Conservation (phyloP, 2,113 vertebrate species). For the Lipophrys pholis region DNA sequence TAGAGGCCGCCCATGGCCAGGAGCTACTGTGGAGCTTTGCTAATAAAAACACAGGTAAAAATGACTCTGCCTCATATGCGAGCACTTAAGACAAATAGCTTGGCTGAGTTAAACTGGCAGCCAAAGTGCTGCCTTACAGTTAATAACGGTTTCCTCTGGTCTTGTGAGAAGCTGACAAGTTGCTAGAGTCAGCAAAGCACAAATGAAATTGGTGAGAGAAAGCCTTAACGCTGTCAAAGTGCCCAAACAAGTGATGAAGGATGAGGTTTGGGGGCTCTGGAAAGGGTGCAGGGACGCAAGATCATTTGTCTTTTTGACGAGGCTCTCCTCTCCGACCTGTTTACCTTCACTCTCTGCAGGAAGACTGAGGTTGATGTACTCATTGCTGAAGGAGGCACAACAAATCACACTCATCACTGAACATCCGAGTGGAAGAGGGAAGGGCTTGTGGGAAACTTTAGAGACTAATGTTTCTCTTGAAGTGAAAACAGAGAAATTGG, state of each 20-base stretch:
- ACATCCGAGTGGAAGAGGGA: slow-evolving; percentile 5
- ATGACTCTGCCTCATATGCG: slow-evolving; percentile 55
- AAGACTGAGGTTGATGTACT: slow-evolving; percentile 34
- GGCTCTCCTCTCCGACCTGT: slow-evolving; percentile 31
- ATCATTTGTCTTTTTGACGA: slow-evolving; percentile 68
- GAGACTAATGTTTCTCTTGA: background rate
- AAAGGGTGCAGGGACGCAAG: slow-evolving; percentile 30
- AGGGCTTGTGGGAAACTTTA: background rate
- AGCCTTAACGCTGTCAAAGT: slow-evolving; percentile 30
- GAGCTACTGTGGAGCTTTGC: slow-evolving; percentile 48
- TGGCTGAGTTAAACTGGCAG: slow-evolving; percentile 56
- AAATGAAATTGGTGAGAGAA: slow-evolving; percentile 44
- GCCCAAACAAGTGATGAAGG: slow-evolving; percentile 44
- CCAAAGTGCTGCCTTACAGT: slow-evolving; percentile 41
- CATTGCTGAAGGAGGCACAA: slow-evolving; percentile 50
- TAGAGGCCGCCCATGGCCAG: slow-evolving; percentile 46
- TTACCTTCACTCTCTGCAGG: slow-evolving; percentile 44
- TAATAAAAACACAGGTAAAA: slow-evolving; percentile 58
- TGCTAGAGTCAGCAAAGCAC: slow-evolving; percentile 60
- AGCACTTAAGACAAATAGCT: slow-evolving; percentile 65
- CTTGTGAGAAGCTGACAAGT: slow-evolving; percentile 51
- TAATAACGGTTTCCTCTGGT: slow-evolving; percentile 66
- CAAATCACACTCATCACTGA: slow-evolving; percentile 41
- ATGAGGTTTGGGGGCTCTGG: slow-evolving; percentile 47
- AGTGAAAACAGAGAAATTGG: background rate